phyloP scores from a whole-genome alignment of 2,797 vertebrate genomes.

The Thripadectes ignobilis region DNA sequence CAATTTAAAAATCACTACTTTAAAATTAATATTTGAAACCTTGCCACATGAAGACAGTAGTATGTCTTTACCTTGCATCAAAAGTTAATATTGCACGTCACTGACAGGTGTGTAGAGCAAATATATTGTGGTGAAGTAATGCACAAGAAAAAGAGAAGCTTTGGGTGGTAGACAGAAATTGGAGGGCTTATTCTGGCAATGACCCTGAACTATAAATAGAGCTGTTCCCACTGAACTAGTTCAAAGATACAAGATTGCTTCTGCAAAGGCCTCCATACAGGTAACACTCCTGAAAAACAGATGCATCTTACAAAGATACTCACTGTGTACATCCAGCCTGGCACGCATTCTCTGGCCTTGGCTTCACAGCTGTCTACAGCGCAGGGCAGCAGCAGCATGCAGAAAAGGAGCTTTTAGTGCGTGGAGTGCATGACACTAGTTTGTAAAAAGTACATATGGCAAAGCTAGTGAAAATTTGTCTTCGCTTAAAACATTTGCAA shows the following conservation, averaged over 20 bases:
- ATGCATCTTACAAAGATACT: not conserved
- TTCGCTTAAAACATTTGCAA: not conserved
- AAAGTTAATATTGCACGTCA: not conserved
- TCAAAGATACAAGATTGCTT: not conserved
- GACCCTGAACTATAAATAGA: not conserved
- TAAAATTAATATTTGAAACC: not conserved
- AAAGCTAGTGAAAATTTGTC: not conserved
- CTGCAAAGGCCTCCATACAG: not conserved
- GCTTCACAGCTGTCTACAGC: not conserved
- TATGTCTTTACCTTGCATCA: not conserved
- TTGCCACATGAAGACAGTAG: not conserved
- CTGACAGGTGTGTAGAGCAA: not conserved
- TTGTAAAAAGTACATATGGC: not conserved
- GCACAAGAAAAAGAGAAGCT: not conserved
- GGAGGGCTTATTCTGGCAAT: not conserved
- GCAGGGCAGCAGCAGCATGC: not conserved
- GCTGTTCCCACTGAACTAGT: not conserved
- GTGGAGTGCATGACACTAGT: fast-evolving
- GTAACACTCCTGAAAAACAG: not conserved
- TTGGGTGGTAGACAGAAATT: not conserved
- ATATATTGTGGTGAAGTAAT: not conserved
- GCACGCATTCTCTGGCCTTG: not conserved
- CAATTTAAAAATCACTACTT: not conserved
- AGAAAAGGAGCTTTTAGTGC: not conserved
- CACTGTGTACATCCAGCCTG: not conserved